phyloP scores from a whole-genome alignment of 2,888 invertebrate species.

The Tenthredo distinguenda region DNA sequence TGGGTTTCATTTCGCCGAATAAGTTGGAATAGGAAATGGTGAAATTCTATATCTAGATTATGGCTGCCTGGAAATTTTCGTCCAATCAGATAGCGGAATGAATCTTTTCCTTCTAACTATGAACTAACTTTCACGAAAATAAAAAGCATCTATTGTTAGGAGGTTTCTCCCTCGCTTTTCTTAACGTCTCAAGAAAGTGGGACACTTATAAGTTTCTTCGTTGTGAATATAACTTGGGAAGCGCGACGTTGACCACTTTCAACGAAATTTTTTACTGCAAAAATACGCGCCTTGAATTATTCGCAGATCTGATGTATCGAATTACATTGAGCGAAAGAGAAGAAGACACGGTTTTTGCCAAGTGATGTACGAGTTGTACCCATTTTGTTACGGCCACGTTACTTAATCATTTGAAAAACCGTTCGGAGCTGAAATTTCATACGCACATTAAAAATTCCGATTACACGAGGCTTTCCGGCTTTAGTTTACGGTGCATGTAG shows the following conservation, averaged over 20 bases:
- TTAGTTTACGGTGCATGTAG: neutral
- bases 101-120: neutral
- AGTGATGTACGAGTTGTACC: no score
- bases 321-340: neutral
- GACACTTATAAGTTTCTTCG: conserved; percentile 4
- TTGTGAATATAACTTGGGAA: neutral
- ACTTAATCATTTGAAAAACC: neutral
- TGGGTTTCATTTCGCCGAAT: neutral
- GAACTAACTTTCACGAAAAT: neutral
- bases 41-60: conserved; percentile 6
- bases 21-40: neutral
- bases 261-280: neutral
- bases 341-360: neutral
- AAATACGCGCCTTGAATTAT: neutral
- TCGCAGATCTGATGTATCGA: neutral
- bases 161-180: neutral
- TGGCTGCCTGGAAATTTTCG: neutral
- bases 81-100: neutral
- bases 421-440: neutral
- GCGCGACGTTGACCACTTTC: neutral
- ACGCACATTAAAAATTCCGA: neutral
- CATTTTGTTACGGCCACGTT: neutral
- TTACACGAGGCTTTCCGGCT: neutral
- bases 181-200: neutral
- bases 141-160: neutral